A percentile compares a stretch with the other conserved stretches of the same genome.
These are phyloP conservation scores for Amphipoea oculea DNA, from an alignment of 2,888 invertebrate species.

Conservation along the genomic window DNA sequence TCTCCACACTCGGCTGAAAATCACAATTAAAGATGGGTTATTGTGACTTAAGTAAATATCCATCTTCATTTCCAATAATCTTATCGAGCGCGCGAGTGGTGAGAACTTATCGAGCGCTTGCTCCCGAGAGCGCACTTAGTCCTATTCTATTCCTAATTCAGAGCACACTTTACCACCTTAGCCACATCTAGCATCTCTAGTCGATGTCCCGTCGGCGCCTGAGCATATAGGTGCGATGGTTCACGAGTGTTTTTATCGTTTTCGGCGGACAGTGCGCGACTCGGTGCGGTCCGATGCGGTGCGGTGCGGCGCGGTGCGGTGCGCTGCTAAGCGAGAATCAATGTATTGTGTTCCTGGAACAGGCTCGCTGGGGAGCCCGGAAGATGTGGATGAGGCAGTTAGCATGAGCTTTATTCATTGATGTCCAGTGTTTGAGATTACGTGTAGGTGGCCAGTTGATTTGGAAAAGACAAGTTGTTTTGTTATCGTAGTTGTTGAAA, in stretches of 20 bases:
- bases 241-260: conserved; percentile 71
- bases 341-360: conserved; percentile 87
- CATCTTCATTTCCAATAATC: background rate
- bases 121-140: background rate
- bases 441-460: background rate
- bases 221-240: conserved; percentile 71
- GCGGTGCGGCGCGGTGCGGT: conserved; percentile 69
- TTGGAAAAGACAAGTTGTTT: background rate
- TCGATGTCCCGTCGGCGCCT: conserved; percentile 67
- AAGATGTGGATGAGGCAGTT: conserved; percentile 73
- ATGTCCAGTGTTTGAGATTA: conserved; percentile 1
- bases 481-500: conserved; percentile 1
- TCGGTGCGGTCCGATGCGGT: conserved; percentile 52
- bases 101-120: background rate
- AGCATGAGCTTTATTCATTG: conserved; percentile 27
- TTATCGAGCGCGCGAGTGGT: too few relatives aligned
- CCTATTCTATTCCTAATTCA: background rate
- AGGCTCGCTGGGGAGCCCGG: conserved; percentile 68
- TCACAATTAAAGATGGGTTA: background rate
- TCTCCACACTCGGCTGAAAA: background rate
- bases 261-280: conserved; percentile 58
- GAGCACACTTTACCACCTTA: background rate
- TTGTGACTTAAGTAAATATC: background rate
- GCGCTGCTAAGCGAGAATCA: conserved; percentile 87
- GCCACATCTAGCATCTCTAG: conserved; percentile 51